Evolutionary conservation across 2,113 vertebrate species (phyloP).

Genomic region (Panthera uncia): DNA sequence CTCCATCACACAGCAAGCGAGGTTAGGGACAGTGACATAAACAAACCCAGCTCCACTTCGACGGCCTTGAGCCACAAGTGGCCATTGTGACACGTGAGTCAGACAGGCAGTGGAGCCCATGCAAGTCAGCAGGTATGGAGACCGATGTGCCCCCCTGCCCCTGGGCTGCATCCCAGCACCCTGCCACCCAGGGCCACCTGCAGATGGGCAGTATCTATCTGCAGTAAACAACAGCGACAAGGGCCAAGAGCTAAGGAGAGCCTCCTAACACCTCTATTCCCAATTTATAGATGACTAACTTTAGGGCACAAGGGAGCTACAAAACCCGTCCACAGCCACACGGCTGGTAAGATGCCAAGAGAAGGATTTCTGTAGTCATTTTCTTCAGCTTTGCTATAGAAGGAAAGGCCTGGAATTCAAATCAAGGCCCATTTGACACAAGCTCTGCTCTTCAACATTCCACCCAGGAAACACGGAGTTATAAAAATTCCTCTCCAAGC

Average conservation of each 20-base stretch:
- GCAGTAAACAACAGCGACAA: background rate
- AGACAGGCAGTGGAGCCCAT: background rate
- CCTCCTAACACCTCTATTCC: background rate
- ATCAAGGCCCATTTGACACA: background rate
- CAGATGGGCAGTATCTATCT: background rate
- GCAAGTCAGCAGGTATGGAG: background rate
- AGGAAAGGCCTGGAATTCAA: background rate
- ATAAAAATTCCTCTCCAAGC: background rate
- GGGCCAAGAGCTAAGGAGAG: background rate
- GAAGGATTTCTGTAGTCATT: background rate
- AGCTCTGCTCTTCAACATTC: background rate
- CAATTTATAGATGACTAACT: background rate
- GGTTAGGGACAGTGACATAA: background rate
- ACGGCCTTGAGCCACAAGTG: background rate
- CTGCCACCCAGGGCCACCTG: background rate
- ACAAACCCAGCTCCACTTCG: background rate
- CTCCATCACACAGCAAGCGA: background rate
- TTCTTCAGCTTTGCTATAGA: background rate
- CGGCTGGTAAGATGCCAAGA: background rate
- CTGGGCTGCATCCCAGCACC: background rate
- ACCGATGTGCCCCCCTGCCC: fast-evolving
- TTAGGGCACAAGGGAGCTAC: background rate
- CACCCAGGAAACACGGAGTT: background rate
- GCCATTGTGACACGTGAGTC: background rate
- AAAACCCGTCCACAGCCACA: background rate